Conservation (phyloP, 2,888 invertebrate genomes). For the Pseudeuparius sepicola region DNA sequence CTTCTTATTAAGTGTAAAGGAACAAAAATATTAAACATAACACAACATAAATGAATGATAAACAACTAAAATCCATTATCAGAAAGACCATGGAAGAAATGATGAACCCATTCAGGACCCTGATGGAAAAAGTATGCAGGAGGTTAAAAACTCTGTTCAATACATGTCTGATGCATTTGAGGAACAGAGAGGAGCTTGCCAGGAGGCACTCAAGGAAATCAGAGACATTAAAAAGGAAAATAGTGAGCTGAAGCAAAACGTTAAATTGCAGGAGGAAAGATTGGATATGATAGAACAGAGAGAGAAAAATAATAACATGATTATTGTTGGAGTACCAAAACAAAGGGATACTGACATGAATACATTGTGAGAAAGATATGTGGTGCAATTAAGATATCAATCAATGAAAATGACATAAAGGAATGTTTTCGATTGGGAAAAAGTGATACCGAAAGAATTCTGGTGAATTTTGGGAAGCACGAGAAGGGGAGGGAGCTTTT, state of each 20-base stretch:
- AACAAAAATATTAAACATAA: too few species aligned
- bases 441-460: too few species aligned
- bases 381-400: background rate
- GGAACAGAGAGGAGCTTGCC: conserved; percentile 10
- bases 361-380: conserved; percentile 6
- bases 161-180: conserved; percentile 14
- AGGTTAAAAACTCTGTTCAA: conserved; percentile 11
- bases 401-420: too few species aligned
- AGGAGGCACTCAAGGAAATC: conserved; percentile 6
- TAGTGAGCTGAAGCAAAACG: conserved; percentile 8
- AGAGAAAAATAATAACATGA: conserved; percentile 11
- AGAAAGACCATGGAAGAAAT: too few species aligned
- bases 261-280: conserved; percentile 10
- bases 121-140: conserved; percentile 4
- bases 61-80: too few species aligned
- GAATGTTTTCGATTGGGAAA: conserved; percentile 3
- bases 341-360: conserved; percentile 7
- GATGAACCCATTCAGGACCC: conserved; percentile 6
- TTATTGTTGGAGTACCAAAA: conserved; percentile 14
- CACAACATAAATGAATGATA: too few species aligned
- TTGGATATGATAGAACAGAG: conserved; percentile 11
- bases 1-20: too few species aligned
- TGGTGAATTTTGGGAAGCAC: too few species aligned
- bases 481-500: conserved; percentile 4
- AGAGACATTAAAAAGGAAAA: conserved; percentile 13